Base-by-base conservation (phyloP, 2,888 invertebrate genomes). In the Orchesella flavescens region DNA sequence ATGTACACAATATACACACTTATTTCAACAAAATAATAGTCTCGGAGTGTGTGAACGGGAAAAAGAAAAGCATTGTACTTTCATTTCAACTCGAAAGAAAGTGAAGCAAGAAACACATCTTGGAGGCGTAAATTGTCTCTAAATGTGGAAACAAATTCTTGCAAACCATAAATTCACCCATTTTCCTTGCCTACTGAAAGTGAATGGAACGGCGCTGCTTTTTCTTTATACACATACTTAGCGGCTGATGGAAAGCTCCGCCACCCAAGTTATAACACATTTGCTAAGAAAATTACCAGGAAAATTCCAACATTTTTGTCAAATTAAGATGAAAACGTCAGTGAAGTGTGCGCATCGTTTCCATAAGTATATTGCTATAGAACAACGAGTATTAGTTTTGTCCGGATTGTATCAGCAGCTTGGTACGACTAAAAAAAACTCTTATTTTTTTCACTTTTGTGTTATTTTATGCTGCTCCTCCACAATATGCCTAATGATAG, bases 281-380 rank as follows among this genome's bases (percentile, higher is more conserved):
- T 79, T 79, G 63, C 63, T 73, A 53, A 66, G 57, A 57, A 80
- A 80, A 73, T 80, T 73, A 73, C 72, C 46, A 79, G 72, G 57
- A 66, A 80, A 80, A 80, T 80, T 61, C 73, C 66, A 80, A 46
- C 66, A 66, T 80, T 80, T 80, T 80, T 80, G 80, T 73, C 73
- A 81, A 81, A 81, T 81, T 81, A 81, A 81, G 74, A 74, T 74
- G 69, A 74, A 74, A 68, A 81, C 74, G 68, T 74, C 68, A 81
- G 74, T 49, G 53, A 55, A 34, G 34, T 34, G 3, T 34, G 34
- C 34, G 34, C 34, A 34, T 34, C 7, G 34, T 7, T 59, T 15
- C 3, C 59, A 17, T 59, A 59, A 13, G 17, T 19, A 59, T 17
- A 59, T 12, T 19, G 10, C 49, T 4, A 34, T 34, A 34, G 3